Evolutionary conservation across 30 jellyfish, hydroid and myxozoan species (phyloP).

Genomic region (Hydractinia echinata): DNA sequence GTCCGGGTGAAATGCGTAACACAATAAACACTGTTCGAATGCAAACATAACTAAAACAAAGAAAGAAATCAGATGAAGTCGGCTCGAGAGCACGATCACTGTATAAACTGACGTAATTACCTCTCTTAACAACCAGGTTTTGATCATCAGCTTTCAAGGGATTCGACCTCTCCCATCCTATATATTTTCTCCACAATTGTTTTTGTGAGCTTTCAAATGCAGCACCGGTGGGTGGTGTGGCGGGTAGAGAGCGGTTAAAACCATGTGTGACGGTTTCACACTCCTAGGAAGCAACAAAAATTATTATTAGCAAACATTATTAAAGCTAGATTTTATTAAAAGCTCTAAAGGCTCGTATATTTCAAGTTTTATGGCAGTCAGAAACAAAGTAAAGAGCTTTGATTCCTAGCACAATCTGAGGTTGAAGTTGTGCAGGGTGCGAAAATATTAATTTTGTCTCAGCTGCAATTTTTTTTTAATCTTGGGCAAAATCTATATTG

Average conservation of each 20-base stretch:
- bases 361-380: too few relatives aligned
- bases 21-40: constrained; percentile 80
- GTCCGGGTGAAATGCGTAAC: constrained; percentile 85
- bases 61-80: too few relatives aligned
- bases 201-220: constrained; percentile 68
- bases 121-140: constrained; percentile 74
- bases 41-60: constrained; percentile 74
- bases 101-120: constrained; percentile 10
- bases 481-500: too few relatives aligned
- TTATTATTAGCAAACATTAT: too few relatives aligned
- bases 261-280: constrained; percentile 76
- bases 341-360: too few relatives aligned
- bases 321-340: too few relatives aligned
- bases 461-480: too few relatives aligned
- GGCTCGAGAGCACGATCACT: not conserved
- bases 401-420: too few relatives aligned
- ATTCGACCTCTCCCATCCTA: constrained; percentile 92
- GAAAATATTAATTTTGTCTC: too few relatives aligned
- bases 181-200: constrained; percentile 83
- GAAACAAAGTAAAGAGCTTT: too few relatives aligned
- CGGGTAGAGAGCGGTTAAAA: constrained; percentile 81
- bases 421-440: too few relatives aligned
- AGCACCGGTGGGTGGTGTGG: constrained; percentile 92
- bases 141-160: constrained; percentile 86
- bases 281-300: constrained; percentile 38